Evolutionary conservation across 2,113 vertebrate genomes (phyloP).

Genomic region (Neodontobutis hainanensis): DNA sequence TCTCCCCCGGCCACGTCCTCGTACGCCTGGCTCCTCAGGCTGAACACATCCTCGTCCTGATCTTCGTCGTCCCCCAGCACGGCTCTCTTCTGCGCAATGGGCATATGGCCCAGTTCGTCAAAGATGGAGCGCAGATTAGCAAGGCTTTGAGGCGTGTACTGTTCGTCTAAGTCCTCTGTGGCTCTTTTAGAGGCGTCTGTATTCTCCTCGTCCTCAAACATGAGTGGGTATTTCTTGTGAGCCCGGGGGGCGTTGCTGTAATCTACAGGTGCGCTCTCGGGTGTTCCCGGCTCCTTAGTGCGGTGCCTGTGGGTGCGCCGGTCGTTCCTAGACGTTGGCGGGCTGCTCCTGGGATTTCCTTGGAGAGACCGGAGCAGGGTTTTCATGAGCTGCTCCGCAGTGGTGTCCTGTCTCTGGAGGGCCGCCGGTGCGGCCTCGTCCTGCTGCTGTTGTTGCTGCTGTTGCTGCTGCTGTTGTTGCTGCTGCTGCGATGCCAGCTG

Average conservation of each 20-base stretch:
- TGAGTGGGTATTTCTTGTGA: conserved; percentile 83
- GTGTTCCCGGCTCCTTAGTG: conserved; percentile 74
- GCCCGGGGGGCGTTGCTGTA: conserved; percentile 85
- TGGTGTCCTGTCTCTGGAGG: conserved; percentile 82
- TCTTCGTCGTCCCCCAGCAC: conserved; percentile 80
- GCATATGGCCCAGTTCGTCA: conserved; percentile 91
- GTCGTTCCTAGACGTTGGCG: conserved; percentile 69
- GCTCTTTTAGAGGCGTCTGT: conserved; percentile 90
- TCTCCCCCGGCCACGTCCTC: conserved; percentile 94
- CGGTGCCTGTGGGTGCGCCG: conserved; percentile 75
- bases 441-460: conserved; percentile 61
- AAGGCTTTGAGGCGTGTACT: conserved; percentile 95
- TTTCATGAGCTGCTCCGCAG: conserved; percentile 86
- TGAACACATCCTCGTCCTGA: conserved; percentile 84
- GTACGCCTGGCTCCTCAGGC: conserved; percentile 88
- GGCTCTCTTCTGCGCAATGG: conserved; percentile 82
- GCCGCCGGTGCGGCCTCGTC: conserved; percentile 71
- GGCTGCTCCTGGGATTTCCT: conserved; percentile 81
- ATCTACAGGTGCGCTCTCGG: conserved; percentile 73
- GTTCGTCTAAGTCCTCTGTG: conserved; percentile 94
- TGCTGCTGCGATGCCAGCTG: conserved; percentile 84
- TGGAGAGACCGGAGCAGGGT: conserved; percentile 86
- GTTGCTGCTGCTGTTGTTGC: conserved; percentile 21
- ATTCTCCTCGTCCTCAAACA: conserved; percentile 89
- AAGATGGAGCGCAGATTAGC: conserved; percentile 95